These are phyloP conservation scores for Serinus canaria DNA, from an alignment of 2,113 vertebrate species.

Conservation along the genomic window DNA sequence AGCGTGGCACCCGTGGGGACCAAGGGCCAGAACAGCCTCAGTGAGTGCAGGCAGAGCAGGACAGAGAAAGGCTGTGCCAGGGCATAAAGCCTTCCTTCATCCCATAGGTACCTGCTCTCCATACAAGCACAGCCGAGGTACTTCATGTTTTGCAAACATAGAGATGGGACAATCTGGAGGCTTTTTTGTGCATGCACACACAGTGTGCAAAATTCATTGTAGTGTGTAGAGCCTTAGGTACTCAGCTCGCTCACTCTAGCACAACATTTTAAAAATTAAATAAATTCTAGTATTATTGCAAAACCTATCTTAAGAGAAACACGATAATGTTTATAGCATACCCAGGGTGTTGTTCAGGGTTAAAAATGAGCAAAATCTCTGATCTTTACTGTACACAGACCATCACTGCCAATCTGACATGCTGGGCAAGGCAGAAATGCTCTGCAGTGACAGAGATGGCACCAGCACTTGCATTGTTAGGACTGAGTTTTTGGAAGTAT, in stretches of 20 bases:
- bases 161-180: not conserved
- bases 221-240: not conserved
- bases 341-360: not conserved
- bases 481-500: not conserved
- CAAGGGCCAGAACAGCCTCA: not conserved
- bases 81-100: not conserved
- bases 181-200: not conserved
- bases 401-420: accelerated
- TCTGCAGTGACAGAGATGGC: not conserved
- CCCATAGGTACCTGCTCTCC: not conserved
- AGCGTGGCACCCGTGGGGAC: not conserved
- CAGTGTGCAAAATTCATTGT: not conserved
- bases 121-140: accelerated
- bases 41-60: not conserved
- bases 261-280: not conserved
- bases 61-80: not conserved
- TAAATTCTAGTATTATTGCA: not conserved
- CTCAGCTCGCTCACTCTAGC: not conserved
- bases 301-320: not conserved
- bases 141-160: not conserved
- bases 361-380: not conserved
- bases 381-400: not conserved
- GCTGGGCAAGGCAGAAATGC: not conserved
- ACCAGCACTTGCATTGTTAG: not conserved
- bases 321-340: not conserved